Conservation (phyloP, 2,888 invertebrate species). For the Mesoligia furuncula region DNA sequence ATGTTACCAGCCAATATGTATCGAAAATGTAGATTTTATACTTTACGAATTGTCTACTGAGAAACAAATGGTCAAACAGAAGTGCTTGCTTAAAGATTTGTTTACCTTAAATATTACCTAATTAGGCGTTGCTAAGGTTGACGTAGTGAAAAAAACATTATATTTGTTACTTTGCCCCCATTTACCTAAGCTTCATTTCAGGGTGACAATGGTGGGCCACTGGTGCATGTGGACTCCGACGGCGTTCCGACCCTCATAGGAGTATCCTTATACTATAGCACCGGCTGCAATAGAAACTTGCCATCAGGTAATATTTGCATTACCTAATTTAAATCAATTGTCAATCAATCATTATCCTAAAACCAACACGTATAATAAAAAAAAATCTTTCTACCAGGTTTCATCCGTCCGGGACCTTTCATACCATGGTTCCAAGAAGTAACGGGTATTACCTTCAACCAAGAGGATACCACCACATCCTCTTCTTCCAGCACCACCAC, state of each 20-base stretch:
- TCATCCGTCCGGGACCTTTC: conserved; percentile 83
- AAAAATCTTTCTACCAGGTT: conserved; percentile 71
- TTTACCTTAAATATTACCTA: not conserved
- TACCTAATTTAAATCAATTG: not conserved
- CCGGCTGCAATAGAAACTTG: conserved; percentile 82
- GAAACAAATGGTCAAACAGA: not conserved
- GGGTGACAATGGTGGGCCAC: conserved; percentile 74
- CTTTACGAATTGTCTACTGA: not conserved
- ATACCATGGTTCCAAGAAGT: conserved; percentile 78
- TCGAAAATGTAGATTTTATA: not conserved
- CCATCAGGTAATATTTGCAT: conserved; percentile 76
- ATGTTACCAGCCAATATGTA: not conserved
- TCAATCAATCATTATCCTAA: not conserved
- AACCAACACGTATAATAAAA: not conserved
- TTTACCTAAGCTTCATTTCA: conserved; percentile 49
- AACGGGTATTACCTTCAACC: conserved; percentile 81
- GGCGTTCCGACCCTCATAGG: conserved; percentile 76
- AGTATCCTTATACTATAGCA: conserved; percentile 71
- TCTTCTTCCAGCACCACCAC: not conserved
- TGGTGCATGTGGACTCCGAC: conserved; percentile 15
- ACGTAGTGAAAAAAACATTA: no score
- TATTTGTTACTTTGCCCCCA: not conserved
- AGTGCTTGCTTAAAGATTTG: no score
- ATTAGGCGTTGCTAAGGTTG: no score
- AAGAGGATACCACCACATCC: conserved; percentile 58